phyloP scores from a whole-genome alignment of 2,113 vertebrate species.

The Rutilus rutilus region DNA sequence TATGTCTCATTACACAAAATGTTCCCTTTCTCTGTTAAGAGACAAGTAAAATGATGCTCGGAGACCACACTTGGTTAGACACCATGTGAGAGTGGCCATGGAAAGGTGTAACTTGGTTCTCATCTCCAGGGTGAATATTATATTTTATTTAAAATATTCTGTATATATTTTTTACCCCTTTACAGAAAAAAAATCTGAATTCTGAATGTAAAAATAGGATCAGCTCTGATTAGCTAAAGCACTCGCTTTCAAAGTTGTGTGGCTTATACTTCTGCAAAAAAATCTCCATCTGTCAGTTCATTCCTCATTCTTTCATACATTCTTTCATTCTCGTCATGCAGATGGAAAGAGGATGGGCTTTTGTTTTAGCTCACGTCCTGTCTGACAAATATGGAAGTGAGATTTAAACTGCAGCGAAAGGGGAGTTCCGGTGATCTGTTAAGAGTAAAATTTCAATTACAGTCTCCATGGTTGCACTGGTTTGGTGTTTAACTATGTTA shows the following conservation, averaged over 20 bases:
- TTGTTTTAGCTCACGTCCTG: constrained; percentile 17
- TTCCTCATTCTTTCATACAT: constrained; percentile 35
- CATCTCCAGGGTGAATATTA: not conserved
- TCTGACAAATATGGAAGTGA: constrained; percentile 25
- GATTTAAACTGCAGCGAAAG: constrained; percentile 15
- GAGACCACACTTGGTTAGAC: not conserved
- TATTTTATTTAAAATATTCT: not conserved
- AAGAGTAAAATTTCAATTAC: constrained; percentile 20
- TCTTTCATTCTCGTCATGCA: constrained; percentile 20
- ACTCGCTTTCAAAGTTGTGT: not conserved
- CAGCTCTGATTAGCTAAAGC: not conserved
- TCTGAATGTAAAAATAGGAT: constrained; percentile 17
- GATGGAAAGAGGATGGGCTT: constrained; percentile 24
- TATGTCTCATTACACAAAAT: no score
- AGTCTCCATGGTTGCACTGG: constrained; percentile 40
- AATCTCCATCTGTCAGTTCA: constrained; percentile 32
- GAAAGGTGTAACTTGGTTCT: not conserved
- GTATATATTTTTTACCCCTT: not conserved
- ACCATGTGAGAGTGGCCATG: no score
- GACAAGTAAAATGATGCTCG: not conserved
- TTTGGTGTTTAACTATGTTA: constrained; percentile 38
- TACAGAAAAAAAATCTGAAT: not conserved
- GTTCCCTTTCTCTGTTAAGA: no score
- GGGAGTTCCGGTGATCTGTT: constrained; percentile 17
- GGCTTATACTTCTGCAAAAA: not conserved